Percentiles rank a stretch among this genome's conserved stretches.
These are phyloP conservation scores for Collichthys lucidus DNA, from an alignment of 2,113 vertebrate genomes.

Conservation along the genomic window DNA sequence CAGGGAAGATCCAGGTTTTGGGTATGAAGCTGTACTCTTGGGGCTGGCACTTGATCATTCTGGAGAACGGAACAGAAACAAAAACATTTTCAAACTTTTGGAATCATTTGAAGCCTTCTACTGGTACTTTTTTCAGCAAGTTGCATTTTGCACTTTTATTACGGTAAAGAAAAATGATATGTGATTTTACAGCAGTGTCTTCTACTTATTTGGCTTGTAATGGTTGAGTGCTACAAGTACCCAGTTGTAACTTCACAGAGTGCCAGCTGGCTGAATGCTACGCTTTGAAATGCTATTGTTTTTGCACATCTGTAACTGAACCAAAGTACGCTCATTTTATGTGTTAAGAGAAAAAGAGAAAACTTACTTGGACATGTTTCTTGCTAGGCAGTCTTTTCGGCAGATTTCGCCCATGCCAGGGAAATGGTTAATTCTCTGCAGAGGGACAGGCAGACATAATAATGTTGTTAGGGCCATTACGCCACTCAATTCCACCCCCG, in stretches of 20 bases:
- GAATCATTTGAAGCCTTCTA: slow-evolving; percentile 3
- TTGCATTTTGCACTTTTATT: background rate
- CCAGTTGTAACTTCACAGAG: slow-evolving; percentile 24
- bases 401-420: slow-evolving; percentile 99
- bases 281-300: slow-evolving; percentile 28
- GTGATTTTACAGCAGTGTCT: slow-evolving; percentile 13
- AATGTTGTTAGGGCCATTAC: slow-evolving; percentile 80
- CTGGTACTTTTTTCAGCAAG: background rate
- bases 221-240: slow-evolving; percentile 15
- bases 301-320: slow-evolving; percentile 20
- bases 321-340: slow-evolving; percentile 19
- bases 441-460: slow-evolving; percentile 83
- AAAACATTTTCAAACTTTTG: background rate
- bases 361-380: slow-evolving; percentile 99
- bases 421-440: slow-evolving; percentile 99
- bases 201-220: slow-evolving; percentile 18
- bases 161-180: background rate
- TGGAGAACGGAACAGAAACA: slow-evolving; percentile 59
- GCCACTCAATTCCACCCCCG: slow-evolving; percentile 79
- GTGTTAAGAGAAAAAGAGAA: slow-evolving; percentile 35
- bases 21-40: slow-evolving; percentile 97
- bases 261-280: slow-evolving; percentile 12
- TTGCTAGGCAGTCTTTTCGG: slow-evolving; percentile 98
- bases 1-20: slow-evolving; percentile 97
- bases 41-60: slow-evolving; percentile 97